Conservation (phyloP, 2,888 invertebrate genomes). For the Drosophila pegasa region DNA sequence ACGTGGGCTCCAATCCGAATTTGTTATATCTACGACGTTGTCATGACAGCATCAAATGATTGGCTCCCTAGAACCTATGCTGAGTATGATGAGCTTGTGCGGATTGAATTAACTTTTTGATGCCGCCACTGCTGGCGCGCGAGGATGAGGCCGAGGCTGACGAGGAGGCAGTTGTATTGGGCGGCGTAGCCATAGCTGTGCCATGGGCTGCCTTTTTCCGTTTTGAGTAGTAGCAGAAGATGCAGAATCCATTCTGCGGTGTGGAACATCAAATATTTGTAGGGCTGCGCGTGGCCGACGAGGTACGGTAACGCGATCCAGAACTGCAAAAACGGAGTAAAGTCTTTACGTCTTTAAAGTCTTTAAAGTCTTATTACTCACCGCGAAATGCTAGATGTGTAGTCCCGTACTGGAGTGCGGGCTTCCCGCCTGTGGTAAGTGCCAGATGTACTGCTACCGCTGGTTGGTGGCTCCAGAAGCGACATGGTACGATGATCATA, state of each 20-base stretch:
- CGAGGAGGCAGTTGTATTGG: constrained; percentile 68
- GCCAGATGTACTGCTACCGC: constrained; percentile 37
- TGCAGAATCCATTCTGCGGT: constrained; percentile 84
- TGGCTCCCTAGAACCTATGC: constrained; percentile 63
- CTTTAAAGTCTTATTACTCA: too few relatives aligned
- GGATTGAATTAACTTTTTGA: constrained; percentile 55
- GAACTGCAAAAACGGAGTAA: constrained; percentile 62
- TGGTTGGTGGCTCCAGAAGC: constrained; percentile 79
- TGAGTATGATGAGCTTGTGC: constrained; percentile 51
- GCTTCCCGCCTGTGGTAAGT: constrained; percentile 79
- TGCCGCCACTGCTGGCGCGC: constrained; percentile 65
- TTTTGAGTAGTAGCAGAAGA: constrained; percentile 83
- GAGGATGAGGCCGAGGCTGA: constrained; percentile 74
- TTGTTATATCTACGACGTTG: constrained; percentile 1
- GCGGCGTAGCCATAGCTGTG: constrained; percentile 40
- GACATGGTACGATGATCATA: constrained; percentile 84
- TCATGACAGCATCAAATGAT: constrained; percentile 7
- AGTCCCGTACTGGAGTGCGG: constrained; percentile 77
- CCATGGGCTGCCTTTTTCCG: constrained; percentile 63
- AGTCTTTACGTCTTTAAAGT: too few relatives aligned
- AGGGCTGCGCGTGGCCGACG: constrained; percentile 84
- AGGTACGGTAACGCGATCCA: constrained; percentile 82
- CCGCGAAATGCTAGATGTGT: constrained; percentile 80
- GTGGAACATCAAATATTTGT: constrained; percentile 85
- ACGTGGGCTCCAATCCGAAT: constrained; percentile 5